These are phyloP conservation scores for Aeoliscus strigatus DNA, from an alignment of 2,797 vertebrate genomes.

Conservation along the genomic window DNA sequence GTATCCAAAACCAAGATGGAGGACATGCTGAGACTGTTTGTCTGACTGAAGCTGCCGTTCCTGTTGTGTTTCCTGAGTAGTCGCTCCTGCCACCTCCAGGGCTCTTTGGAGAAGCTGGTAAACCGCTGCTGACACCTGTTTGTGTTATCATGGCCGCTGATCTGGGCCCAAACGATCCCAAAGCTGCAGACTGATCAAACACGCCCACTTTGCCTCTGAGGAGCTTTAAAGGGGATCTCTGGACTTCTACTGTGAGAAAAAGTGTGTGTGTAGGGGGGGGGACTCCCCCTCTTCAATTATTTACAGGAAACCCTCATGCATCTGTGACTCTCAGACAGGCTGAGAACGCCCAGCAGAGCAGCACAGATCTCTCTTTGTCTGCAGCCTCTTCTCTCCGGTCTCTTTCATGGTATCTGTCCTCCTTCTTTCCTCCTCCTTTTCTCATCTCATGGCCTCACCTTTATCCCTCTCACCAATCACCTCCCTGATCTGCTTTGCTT, in stretches of 20 bases:
- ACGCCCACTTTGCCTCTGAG: slow-evolving; percentile 24
- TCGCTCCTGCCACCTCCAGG: too few species aligned
- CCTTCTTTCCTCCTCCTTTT: background rate
- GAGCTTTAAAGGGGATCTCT: slow-evolving; percentile 50
- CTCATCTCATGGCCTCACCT: background rate
- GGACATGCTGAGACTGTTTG: too few species aligned
- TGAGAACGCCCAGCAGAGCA: slow-evolving; percentile 53
- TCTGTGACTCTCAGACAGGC: slow-evolving; percentile 59
- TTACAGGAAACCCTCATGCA: slow-evolving; percentile 63
- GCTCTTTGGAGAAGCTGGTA: too few species aligned
- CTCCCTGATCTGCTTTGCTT: too few species aligned
- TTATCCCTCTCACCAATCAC: background rate
- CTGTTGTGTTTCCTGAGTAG: too few species aligned
- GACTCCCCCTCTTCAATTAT: slow-evolving; percentile 69
- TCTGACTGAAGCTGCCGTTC: too few species aligned
- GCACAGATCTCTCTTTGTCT: slow-evolving; percentile 47
- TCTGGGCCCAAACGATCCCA: too few species aligned
- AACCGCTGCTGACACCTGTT: too few species aligned
- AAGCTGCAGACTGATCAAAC: slow-evolving; percentile 46
- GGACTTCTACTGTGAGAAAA: slow-evolving; percentile 33
- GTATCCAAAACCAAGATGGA: too few species aligned
- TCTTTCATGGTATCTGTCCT: background rate
- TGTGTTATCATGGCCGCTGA: too few species aligned
- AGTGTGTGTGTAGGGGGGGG: slow-evolving; percentile 37
- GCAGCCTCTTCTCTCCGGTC: background rate